Evolutionary conservation across 2,797 vertebrate genomes (phyloP).

Genomic region (Micromesistius poutassou): DNA sequence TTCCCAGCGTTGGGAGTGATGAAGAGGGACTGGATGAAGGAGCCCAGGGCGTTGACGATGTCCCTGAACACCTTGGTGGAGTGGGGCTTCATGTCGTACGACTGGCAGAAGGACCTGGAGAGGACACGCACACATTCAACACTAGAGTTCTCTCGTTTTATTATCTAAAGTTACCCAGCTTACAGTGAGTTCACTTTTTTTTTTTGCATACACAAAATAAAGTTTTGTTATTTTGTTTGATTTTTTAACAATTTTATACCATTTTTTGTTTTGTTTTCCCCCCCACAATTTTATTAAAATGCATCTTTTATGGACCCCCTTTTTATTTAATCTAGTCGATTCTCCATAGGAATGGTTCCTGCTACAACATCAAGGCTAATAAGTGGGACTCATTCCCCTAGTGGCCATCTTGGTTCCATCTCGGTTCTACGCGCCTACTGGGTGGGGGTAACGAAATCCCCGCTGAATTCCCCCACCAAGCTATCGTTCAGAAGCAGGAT

Average conservation of each 20-base stretch:
- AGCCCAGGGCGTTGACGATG: conserved; percentile 96
- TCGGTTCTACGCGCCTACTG: not conserved
- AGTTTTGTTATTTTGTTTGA: no score
- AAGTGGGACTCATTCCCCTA: no score
- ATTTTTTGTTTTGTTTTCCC: no score
- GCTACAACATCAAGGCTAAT: no score
- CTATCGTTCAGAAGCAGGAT: not conserved
- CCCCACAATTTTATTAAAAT: no score
- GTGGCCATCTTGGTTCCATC: not conserved
- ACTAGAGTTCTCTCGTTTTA: not conserved
- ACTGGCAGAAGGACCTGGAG: conserved; percentile 93
- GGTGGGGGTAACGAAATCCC: no score
- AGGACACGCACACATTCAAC: not conserved
- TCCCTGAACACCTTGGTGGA: conserved; percentile 99
- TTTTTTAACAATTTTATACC: no score
- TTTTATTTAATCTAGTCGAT: not conserved
- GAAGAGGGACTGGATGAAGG: conserved; percentile 98
- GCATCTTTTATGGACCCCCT: not conserved
- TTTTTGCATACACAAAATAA: not conserved
- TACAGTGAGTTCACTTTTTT: not conserved
- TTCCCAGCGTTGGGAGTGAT: conserved; percentile 85
- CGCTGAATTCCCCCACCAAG: not conserved
- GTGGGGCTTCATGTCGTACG: conserved; percentile 98
- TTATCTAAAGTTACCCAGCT: no score
- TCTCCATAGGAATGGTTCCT: not conserved